A percentile compares a stretch with the other conserved stretches of the same genome.
These are phyloP conservation scores for Apoderus coryli DNA, from an alignment of 2,888 invertebrate species.

Conservation along the genomic window DNA sequence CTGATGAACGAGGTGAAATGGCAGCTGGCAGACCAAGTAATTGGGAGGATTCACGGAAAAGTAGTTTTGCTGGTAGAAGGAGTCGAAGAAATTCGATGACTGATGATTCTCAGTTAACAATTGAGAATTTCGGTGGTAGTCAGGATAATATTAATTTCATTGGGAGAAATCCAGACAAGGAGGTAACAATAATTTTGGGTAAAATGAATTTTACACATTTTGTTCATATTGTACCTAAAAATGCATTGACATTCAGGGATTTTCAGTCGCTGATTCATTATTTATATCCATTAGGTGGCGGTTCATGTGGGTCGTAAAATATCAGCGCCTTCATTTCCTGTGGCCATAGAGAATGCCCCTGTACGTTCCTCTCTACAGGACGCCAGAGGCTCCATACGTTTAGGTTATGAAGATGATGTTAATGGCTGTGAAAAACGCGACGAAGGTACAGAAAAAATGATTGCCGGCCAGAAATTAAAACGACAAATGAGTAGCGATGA, in stretches of 20 bases:
- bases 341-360: conserved; percentile 37
- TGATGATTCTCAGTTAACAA: conserved; percentile 80
- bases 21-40: conserved; percentile 78
- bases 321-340: conserved; percentile 38
- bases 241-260: too few relatives aligned
- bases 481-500: conserved; percentile 47
- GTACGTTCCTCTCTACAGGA: conserved; percentile 64
- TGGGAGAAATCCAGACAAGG: conserved; percentile 71
- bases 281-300: conserved; percentile 32
- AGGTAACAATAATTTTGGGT: conserved; percentile 27
- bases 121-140: conserved; percentile 86
- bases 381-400: conserved; percentile 52
- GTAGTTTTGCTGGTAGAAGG: conserved; percentile 66
- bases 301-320: conserved; percentile 36
- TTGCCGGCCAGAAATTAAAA: conserved; percentile 32
- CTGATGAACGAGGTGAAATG: conserved; percentile 48
- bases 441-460: conserved; percentile 41
- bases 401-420: conserved; percentile 50
- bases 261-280: too few relatives aligned
- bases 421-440: conserved; percentile 47
- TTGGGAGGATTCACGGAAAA: conserved; percentile 60
- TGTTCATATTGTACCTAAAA: not conserved
- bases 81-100: conserved; percentile 72
- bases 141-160: conserved; percentile 80
- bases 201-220: too few relatives aligned